Percentiles rank a stretch among this genome's conserved stretches.
phyloP scores from a whole-genome alignment of 2,797 vertebrate species.

The Chanos chanos region DNA sequence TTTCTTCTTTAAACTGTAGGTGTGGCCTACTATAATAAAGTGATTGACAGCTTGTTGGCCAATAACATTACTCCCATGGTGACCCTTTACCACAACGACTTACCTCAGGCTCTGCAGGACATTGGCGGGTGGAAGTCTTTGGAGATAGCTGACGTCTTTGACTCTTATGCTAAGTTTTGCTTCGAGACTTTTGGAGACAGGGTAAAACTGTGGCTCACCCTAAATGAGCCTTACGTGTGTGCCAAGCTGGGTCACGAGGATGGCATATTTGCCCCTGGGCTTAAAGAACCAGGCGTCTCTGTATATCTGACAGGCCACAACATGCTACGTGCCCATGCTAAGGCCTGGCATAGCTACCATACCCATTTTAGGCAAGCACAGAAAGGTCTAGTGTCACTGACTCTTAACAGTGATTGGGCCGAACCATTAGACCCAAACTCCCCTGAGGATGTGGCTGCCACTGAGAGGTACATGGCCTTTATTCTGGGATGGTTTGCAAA shows the following conservation, averaged over 20 bases:
- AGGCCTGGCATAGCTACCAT: constrained; percentile 77
- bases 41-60: constrained; percentile 72
- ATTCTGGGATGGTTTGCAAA: constrained; percentile 76
- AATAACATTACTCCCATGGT: constrained; percentile 70
- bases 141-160: constrained; percentile 59
- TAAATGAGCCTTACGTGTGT: constrained; percentile 73
- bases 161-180: constrained; percentile 74
- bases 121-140: constrained; percentile 70
- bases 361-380: constrained; percentile 65
- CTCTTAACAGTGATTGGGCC: constrained; percentile 71
- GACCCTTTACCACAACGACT: constrained; percentile 77
- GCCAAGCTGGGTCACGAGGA: constrained; percentile 67
- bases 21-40: constrained; percentile 78
- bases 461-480: constrained; percentile 66
- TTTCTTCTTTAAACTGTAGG: constrained; percentile 54
- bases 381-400: constrained; percentile 65
- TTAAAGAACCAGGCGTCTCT: constrained; percentile 62
- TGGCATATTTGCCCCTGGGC: constrained; percentile 62
- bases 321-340: constrained; percentile 73
- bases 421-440: constrained; percentile 63
- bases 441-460: constrained; percentile 61
- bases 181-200: constrained; percentile 77
- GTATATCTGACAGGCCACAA: constrained; percentile 73
- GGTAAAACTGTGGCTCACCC: constrained; percentile 79
- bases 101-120: constrained; percentile 78